Base-by-base conservation (phyloP, 1,140 invertebrate genomes). In the Cherax destructor region DNA sequence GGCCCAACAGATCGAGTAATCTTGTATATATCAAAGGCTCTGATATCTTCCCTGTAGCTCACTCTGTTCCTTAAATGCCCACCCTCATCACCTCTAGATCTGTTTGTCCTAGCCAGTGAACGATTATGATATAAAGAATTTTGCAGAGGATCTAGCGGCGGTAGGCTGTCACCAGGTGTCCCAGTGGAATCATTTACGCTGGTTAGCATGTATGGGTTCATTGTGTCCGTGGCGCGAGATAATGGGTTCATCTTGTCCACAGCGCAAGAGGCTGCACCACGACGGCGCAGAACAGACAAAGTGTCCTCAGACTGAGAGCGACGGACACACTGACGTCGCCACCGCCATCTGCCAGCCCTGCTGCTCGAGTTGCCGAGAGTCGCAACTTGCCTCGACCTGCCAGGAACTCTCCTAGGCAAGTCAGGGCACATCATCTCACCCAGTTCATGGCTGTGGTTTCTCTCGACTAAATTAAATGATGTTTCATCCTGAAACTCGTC, bases 21-120 rank as follows among this genome's bases (percentile, higher is more conserved):
- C 52, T 80, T 72, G 87, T 89, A 89, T 24, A 89, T 89, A 9
- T 89, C 87, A 52, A 74, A 89, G 65, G 47, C 87, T 83, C 87
- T 9, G 61, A 89, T 89, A 49, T 89, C 87, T 47, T 89, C 87
- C 41, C 80, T 88, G 77, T 81, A 88, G 18, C 10, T 41, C 69
- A 65, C 30, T 11, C n/a, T 52, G 9, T 83, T 11, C 6, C 83
- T 74, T 13, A 49, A 49, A 47, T 65, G 72, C 49, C n/a, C 50
- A 47, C 50, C 50, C n/a, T 59, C 50, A 80, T 11, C 49, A 16
- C 4, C 21, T 7, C n/a, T 65, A 65, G 52, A 30, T 18, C 4
- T 78, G 13, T 78, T 9, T 6, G 11, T 16, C 24, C 21, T n/a
- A n/a, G 10, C 6, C 47, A 18, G 18, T 79, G 13, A 49, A 52